phyloP scores from a whole-genome alignment of 2,113 vertebrate species.

The Corythaixoides concolor region DNA sequence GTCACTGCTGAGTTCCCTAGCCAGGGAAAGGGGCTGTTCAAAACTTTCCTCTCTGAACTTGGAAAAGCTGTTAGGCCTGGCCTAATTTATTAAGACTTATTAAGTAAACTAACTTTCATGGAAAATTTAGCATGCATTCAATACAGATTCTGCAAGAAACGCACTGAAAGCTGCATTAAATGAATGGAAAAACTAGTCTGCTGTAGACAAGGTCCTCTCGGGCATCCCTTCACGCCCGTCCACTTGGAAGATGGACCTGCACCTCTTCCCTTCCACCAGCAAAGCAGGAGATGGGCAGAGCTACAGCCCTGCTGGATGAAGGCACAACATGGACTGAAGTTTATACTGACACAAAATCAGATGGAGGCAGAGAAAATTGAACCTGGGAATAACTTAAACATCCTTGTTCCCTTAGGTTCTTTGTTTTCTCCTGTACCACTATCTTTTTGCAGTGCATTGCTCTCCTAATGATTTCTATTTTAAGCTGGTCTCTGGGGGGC shows the following conservation, averaged over 20 bases:
- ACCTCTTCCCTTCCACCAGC: neutral
- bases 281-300: neutral
- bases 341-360: neutral
- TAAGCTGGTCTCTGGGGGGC: neutral
- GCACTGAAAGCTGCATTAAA: neutral
- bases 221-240: neutral
- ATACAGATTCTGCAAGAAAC: neutral
- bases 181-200: neutral
- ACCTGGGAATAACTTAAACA: accelerated
- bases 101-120: neutral
- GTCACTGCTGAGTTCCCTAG: neutral
- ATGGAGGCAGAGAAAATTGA: neutral
- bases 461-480: slow-evolving; percentile 1
- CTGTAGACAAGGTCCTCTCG: neutral
- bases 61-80: neutral
- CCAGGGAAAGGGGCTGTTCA: neutral
- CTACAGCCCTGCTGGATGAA: neutral
- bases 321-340: neutral
- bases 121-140: neutral
- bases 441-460: neutral
- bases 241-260: neutral
- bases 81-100: neutral
- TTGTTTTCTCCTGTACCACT: neutral
- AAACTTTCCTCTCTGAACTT: neutral
- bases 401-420: neutral